Conservation (phyloP, 2,797 vertebrate species). For the Scolopax bukidnonensis region DNA sequence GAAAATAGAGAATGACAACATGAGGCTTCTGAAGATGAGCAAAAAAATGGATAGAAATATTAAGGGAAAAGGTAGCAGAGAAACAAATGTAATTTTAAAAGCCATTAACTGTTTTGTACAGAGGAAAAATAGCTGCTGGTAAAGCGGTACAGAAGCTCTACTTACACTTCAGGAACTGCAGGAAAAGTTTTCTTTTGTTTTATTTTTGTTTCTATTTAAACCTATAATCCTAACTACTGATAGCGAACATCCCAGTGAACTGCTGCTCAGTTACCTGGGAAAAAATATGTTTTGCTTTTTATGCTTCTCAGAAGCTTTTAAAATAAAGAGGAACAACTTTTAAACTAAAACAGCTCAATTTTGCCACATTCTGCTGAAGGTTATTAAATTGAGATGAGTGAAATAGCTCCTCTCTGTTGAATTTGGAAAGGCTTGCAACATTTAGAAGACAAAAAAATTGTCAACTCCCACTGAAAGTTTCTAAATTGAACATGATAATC, state of each 20-base stretch:
- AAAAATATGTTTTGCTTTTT: neutral
- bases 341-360: neutral
- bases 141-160: neutral
- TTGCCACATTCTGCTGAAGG: neutral
- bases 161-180: neutral
- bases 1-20: accelerated
- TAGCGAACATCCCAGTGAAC: neutral
- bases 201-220: neutral
- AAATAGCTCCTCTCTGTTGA: neutral
- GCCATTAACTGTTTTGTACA: neutral
- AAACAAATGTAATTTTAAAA: neutral
- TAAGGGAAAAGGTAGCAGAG: neutral
- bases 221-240: neutral
- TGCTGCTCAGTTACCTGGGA: neutral
- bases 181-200: neutral
- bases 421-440: neutral
- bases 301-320: neutral
- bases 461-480: neutral
- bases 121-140: neutral
- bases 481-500: neutral
- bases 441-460: neutral
- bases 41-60: neutral
- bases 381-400: neutral
- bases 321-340: neutral
- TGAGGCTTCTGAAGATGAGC: neutral